These are phyloP conservation scores for Todus mexicanus DNA, from an alignment of 2,797 vertebrate genomes.

Conservation along the genomic window DNA sequence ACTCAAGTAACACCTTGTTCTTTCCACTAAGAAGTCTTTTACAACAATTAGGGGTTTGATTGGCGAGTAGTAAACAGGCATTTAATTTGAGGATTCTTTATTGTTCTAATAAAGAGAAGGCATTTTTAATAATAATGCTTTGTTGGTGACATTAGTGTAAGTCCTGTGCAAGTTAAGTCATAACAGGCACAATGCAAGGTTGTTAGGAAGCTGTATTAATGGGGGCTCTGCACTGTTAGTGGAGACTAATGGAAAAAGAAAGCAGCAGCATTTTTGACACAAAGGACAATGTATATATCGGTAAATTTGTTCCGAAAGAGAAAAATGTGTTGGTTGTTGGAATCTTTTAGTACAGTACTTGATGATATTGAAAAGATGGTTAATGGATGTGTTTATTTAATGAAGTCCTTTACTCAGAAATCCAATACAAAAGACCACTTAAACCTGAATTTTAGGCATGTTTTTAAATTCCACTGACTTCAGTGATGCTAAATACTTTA, in stretches of 20 bases:
- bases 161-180: neutral
- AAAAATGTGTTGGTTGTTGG: neutral
- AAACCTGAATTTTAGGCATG: neutral
- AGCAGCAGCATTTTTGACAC: neutral
- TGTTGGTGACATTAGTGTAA: constrained; percentile 28
- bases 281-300: neutral
- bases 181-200: neutral
- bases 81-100: constrained; percentile 44
- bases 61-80: neutral
- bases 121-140: constrained; percentile 19
- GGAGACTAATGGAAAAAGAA: neutral
- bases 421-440: neutral
- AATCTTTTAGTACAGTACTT: neutral
- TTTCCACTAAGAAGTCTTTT: neutral
- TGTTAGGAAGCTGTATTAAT: neutral
- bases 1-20: neutral
- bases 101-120: constrained; percentile 16
- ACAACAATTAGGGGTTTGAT: neutral
- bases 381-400: neutral
- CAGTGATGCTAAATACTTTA: neutral
- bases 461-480: neutral
- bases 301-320: neutral
- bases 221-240: neutral
- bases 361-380: neutral
- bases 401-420: neutral